phyloP scores from a whole-genome alignment of 2,888 invertebrate genomes.

The Dolomedes plantarius region DNA sequence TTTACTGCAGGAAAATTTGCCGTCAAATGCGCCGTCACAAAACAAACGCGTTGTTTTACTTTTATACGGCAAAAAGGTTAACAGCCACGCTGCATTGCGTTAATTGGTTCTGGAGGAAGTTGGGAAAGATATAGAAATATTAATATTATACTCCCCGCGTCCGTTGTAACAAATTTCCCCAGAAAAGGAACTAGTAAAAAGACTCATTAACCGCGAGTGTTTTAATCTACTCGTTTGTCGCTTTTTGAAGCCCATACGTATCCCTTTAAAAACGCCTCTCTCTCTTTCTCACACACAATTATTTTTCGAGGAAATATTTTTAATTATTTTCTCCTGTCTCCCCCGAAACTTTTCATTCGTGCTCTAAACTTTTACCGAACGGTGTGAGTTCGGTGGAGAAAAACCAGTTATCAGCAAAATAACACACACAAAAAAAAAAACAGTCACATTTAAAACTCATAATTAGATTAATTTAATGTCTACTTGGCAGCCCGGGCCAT shows the following conservation, averaged over 20 bases:
- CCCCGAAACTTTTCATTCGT: no score
- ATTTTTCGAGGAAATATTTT: not conserved
- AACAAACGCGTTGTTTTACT: no score
- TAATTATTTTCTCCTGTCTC: not conserved
- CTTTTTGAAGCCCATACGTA: not conserved
- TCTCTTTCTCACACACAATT: no score
- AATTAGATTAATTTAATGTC: constrained; percentile 61
- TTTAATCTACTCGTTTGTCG: not conserved
- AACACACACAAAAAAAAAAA: no score
- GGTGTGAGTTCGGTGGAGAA: not conserved
- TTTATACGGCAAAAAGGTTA: no score
- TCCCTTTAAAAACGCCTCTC: not conserved
- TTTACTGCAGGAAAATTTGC: no score
- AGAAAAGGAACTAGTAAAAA: not conserved
- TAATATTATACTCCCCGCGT: no score
- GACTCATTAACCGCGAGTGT: not conserved
- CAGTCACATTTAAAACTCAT: constrained; percentile 40
- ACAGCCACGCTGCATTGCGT: no score
- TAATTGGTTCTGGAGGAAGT: no score
- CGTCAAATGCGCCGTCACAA: no score
- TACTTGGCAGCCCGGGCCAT: not conserved
- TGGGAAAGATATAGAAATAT: no score
- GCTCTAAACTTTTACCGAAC: no score
- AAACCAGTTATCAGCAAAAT: not conserved
- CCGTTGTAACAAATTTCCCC: not conserved